Evolutionary conservation across 2,797 vertebrate species (phyloP).

Genomic region (Rhinoraja longicauda): DNA sequence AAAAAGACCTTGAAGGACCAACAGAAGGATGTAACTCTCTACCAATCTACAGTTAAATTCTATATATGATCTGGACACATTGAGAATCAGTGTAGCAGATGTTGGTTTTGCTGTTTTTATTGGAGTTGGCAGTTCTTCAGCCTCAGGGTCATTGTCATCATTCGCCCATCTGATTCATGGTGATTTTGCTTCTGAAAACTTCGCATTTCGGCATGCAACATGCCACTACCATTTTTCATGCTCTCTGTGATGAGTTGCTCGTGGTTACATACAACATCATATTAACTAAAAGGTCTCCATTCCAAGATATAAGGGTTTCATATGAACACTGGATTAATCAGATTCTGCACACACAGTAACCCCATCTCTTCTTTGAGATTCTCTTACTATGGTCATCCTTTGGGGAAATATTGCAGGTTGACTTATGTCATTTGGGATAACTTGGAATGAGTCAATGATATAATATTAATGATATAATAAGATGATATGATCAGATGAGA

Average conservation of each 20-base stretch:
- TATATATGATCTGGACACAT: background rate
- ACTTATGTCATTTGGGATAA: background rate
- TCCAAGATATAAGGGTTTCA: background rate
- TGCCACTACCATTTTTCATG: background rate
- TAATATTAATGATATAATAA: background rate
- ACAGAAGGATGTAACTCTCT: background rate
- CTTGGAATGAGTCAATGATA: background rate
- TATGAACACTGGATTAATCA: background rate
- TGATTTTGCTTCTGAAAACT: background rate
- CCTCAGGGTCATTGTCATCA: background rate
- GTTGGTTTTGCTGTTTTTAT: background rate
- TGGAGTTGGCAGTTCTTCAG: background rate
- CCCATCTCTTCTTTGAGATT: background rate
- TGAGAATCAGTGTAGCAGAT: background rate
- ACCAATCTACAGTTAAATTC: background rate
- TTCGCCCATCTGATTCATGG: background rate
- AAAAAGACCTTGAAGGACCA: background rate
- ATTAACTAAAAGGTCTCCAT: background rate
- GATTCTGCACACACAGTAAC: background rate
- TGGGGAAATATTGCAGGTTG: background rate
- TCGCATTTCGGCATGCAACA: background rate
- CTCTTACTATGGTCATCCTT: no score
- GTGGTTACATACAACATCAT: background rate
- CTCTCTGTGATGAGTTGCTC: background rate
- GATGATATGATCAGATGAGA: no score